A percentile compares a stretch with the other conserved stretches of the same genome.
phyloP scores from a whole-genome alignment of 2,797 vertebrate genomes.

The Protonibea diacanthus region DNA sequence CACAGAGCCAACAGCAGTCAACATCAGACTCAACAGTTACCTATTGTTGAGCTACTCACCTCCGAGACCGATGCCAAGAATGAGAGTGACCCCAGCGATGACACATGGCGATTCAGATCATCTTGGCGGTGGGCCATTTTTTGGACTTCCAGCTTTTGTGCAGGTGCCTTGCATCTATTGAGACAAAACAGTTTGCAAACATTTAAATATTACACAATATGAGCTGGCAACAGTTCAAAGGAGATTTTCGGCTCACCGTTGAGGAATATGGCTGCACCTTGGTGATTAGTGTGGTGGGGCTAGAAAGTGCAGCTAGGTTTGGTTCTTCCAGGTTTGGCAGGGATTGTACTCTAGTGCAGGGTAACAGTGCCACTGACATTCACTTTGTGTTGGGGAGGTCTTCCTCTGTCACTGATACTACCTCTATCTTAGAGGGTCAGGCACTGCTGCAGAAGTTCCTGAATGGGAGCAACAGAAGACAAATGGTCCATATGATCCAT shows the following conservation, averaged over 20 bases:
- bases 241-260: conserved; percentile 68
- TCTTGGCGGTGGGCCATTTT: conserved; percentile 69
- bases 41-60: conserved; percentile 67
- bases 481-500: neutral
- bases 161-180: conserved; percentile 68
- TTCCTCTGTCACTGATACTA: conserved; percentile 89
- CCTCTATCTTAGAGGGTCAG: conserved; percentile 83
- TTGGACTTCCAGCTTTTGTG: conserved; percentile 69
- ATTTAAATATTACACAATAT: neutral
- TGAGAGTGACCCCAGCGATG: conserved; percentile 53
- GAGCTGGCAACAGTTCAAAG: neutral
- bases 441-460: conserved; percentile 46
- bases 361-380: conserved; percentile 68
- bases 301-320: conserved; percentile 38
- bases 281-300: conserved; percentile 78
- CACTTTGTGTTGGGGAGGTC: conserved; percentile 82
- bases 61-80: conserved; percentile 82
- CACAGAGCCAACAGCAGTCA: too few relatives aligned
- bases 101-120: conserved; percentile 73
- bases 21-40: too few relatives aligned
- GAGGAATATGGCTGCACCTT: conserved; percentile 85
- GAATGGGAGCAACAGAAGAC: neutral
- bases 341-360: conserved; percentile 30
- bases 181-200: neutral
- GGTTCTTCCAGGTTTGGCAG: conserved; percentile 16